A percentile compares a stretch with the other conserved stretches of the same genome.
These are phyloP conservation scores for Caracal caracal DNA, from an alignment of 2,113 vertebrate species.

Conservation along the genomic window DNA sequence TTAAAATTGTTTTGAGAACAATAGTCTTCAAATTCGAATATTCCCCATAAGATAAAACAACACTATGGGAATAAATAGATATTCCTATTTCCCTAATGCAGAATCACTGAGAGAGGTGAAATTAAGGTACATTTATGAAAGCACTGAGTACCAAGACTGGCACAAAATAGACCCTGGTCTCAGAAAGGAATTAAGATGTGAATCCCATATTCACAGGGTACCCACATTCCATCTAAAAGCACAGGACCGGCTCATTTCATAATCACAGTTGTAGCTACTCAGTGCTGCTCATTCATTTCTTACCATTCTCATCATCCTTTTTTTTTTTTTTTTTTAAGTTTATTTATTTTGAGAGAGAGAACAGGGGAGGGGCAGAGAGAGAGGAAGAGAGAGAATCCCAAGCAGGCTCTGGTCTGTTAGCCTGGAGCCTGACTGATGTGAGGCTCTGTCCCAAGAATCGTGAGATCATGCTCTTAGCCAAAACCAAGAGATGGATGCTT, in stretches of 20 bases:
- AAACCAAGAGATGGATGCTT: neutral
- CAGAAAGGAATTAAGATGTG: neutral
- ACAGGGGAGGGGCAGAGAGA: neutral
- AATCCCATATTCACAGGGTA: neutral
- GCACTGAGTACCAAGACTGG: fast-evolving
- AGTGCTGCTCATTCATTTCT: neutral
- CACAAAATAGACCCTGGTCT: neutral
- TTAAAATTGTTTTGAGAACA: slow-evolving; percentile 6
- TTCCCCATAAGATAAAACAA: neutral
- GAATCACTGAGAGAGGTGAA: neutral
- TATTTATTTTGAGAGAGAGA: neutral
- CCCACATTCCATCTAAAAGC: neutral
- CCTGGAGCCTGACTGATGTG: neutral
- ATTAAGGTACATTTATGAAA: neutral
- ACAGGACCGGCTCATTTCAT: neutral
- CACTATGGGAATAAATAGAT: neutral
- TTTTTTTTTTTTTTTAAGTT: neutral
- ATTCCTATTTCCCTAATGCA: neutral
- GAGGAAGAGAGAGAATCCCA: neutral
- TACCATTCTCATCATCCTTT: neutral
- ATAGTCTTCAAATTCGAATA: neutral
- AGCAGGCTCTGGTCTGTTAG: neutral
- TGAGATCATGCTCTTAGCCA: neutral
- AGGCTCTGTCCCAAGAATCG: neutral
- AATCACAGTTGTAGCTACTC: neutral